Evolutionary conservation across 2,888 invertebrate species (phyloP).

Genomic region (Drosophila acutilabella): DNA sequence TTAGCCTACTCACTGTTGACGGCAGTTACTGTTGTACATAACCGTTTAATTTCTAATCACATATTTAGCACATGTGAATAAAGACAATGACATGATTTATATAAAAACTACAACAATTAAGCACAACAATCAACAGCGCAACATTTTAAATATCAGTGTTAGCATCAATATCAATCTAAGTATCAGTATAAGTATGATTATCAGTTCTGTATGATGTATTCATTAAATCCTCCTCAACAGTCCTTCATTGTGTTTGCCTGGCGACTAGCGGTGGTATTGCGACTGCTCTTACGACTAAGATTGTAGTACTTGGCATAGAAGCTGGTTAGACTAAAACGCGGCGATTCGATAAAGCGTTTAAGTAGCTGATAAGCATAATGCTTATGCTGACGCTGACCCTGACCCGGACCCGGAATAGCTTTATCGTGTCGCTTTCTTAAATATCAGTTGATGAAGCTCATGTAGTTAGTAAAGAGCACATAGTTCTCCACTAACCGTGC

Average conservation of each 20-base stretch:
- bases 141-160: conserved; percentile 57
- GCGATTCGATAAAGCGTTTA: conserved; percentile 70
- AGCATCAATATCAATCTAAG: conserved; percentile 20
- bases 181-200: conserved; percentile 47
- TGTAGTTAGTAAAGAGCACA: conserved; percentile 85
- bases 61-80: neutral
- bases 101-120: conserved; percentile 51
- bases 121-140: conserved; percentile 57
- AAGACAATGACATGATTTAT: conserved; percentile 5
- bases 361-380: conserved; percentile 32
- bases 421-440: conserved; percentile 77
- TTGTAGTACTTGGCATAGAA: conserved; percentile 71
- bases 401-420: conserved; percentile 32
- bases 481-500: conserved; percentile 92
- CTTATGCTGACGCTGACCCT: conserved; percentile 19
- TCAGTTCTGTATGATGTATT: conserved; percentile 68
- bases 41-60: conserved; percentile 12
- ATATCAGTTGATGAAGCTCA: conserved; percentile 85
- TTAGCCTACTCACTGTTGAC: conserved; percentile 43
- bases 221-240: conserved; percentile 41
- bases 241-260: conserved; percentile 53
- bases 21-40: conserved; percentile 51
- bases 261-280: conserved; percentile 72
- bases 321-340: conserved; percentile 66
- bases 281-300: conserved; percentile 63